These are phyloP conservation scores for Diabrotica undecimpunctata DNA, from an alignment of 1,140 invertebrate genomes.

Conservation along the genomic window DNA sequence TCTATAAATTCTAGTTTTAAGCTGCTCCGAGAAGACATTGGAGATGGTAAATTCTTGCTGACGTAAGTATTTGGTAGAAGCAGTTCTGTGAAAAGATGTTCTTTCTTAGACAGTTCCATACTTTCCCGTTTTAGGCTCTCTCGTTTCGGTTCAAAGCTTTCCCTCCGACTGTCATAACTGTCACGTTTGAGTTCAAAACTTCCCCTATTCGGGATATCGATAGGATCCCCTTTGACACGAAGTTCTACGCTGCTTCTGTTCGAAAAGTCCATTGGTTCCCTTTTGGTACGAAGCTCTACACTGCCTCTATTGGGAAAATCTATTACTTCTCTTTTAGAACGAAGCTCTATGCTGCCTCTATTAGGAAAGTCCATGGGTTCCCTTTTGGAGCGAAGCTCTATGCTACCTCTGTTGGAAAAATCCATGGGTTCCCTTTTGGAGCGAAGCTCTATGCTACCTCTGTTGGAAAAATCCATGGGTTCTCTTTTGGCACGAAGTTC, in stretches of 20 bases:
- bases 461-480: background rate
- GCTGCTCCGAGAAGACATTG: background rate
- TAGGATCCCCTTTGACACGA: background rate
- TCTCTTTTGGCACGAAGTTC: background rate
- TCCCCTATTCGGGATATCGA: background rate
- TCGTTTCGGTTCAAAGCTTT: background rate
- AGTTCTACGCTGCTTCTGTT: background rate
- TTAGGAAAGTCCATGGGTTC: background rate
- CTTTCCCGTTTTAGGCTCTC: background rate
- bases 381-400: background rate
- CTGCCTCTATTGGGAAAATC: background rate
- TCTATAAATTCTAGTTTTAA: background rate
- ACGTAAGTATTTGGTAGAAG: background rate
- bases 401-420: background rate
- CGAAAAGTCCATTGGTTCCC: background rate
- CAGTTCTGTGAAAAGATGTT: background rate
- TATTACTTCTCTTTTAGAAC: background rate
- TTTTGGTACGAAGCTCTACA: background rate
- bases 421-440: background rate
- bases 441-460: background rate
- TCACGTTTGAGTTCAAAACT: background rate
- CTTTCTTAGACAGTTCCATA: background rate
- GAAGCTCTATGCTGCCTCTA: background rate
- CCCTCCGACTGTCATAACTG: background rate
- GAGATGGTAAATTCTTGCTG: background rate